phyloP scores from a whole-genome alignment of 2,113 vertebrate species.

The Gavia stellata region DNA sequence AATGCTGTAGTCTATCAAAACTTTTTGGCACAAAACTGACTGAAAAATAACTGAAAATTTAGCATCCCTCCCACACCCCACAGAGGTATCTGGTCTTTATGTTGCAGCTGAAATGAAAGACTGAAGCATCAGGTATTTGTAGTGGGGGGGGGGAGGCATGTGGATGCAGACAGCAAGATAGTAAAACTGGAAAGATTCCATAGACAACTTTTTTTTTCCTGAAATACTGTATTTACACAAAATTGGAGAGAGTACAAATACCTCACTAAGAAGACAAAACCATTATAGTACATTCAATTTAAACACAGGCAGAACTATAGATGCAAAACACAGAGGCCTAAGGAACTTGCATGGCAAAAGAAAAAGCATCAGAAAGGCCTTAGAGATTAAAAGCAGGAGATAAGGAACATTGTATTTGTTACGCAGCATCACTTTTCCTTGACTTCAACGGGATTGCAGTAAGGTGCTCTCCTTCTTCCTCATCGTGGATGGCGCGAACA shows the following conservation, averaged over 20 bases:
- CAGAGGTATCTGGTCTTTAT: not conserved
- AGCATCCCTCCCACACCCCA: not conserved
- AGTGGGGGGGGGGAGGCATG: not conserved
- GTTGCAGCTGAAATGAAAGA: not conserved
- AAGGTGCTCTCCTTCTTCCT: not conserved
- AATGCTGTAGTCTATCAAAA: slow-evolving; percentile 43
- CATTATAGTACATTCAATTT: slow-evolving; percentile 76
- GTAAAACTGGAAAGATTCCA: slow-evolving; percentile 6
- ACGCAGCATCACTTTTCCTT: not conserved
- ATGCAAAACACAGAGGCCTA: slow-evolving; percentile 36
- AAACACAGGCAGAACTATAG: slow-evolving; percentile 63
- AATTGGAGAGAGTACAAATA: slow-evolving; percentile 69
- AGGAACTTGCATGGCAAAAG: not conserved
- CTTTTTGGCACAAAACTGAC: slow-evolving; percentile 70
- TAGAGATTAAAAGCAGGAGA: slow-evolving; percentile 12
- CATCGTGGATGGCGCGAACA: not conserved
- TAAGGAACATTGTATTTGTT: not conserved
- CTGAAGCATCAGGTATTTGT: not conserved
- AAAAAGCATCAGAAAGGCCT: not conserved
- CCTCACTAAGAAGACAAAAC: slow-evolving; percentile 70
- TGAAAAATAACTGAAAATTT: slow-evolving; percentile 62
- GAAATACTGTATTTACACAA: slow-evolving; percentile 67
- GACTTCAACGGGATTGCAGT: not conserved
- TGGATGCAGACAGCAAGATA: not conserved
- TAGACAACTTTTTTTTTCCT: not conserved